Base-by-base conservation (phyloP, 2,888 invertebrate species). In the Sturmia bella region DNA sequence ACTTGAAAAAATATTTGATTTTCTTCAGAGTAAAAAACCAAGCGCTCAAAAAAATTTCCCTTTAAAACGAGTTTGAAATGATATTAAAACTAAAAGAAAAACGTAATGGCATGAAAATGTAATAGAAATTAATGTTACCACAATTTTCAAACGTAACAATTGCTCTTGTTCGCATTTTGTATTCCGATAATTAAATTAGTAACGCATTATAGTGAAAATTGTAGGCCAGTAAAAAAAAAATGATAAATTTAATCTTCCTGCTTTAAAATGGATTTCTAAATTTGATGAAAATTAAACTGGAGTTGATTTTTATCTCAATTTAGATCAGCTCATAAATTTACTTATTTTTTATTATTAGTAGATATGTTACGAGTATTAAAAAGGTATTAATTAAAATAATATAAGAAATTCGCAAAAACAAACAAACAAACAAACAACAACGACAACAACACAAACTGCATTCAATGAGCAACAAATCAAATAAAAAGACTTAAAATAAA, bases 361-460 rank as follows among this genome's bases (percentile, higher is more conserved):
- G n/a, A 41, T 69, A 24, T 59, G 48, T 59, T 59, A 70, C 57
- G 57, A 19, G 39, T n/a, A 54, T 24, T 52, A 56, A 52, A 66
- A 68, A 61, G 43, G 57, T 61, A 57, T 75, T 66, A 76, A 80
- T 52, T 50, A 77, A 63, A 84, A 85, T 79, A 78, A 84, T 61
- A 59, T 74, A 85, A 85, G n/a, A 68, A 83, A 84, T 82, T 80
- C 83, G 83, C 76, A 85, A 59, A 50, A 50, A 12, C 50, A 45
- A 45, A 45, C 61, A 72, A 76, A 69, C 76, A 76, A 84, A 82
- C 77, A 83, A 84, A 84, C 81, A 83, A 86, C 85, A 85, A 87
- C 84, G 85, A 87, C 82, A 87, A 86, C 83, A 86, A 87, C 83
- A 87, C 85, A 82, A 88, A 86, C 83, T 85, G 86, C 87, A 87